Evolutionary conservation across 2,113 vertebrate species (phyloP).

Genomic region (Crypturellus undulatus): DNA sequence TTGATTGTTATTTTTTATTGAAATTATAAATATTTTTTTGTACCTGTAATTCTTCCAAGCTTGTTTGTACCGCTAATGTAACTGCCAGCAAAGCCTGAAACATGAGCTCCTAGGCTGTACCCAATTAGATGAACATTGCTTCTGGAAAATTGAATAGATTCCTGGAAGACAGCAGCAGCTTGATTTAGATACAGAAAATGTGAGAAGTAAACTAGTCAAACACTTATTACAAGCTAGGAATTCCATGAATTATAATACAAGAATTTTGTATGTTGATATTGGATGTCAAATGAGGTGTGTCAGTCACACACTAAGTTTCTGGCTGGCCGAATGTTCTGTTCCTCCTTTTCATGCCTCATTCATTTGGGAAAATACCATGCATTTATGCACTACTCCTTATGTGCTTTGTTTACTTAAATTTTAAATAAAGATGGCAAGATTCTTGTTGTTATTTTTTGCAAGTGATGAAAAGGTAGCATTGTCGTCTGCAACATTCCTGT

Average conservation of each 20-base stretch:
- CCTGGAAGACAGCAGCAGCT: conserved; percentile 77
- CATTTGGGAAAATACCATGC: neutral
- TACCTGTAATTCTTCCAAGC: conserved; percentile 96
- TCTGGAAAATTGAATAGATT: conserved; percentile 78
- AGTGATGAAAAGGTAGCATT: neutral
- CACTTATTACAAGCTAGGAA: neutral
- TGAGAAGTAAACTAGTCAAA: neutral
- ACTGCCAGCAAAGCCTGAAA: conserved; percentile 94
- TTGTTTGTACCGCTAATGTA: conserved; percentile 80
- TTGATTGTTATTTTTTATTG: neutral
- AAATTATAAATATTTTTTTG: neutral
- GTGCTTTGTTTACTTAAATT: neutral
- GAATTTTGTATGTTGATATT: neutral
- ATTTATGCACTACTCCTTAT: neutral
- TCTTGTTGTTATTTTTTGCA: neutral
- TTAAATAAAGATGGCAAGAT: neutral
- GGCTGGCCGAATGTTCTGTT: neutral
- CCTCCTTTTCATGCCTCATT: neutral
- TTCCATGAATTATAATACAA: neutral
- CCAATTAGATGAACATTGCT: conserved; percentile 91
- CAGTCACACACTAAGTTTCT: neutral
- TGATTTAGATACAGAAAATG: neutral
- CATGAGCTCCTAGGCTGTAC: conserved; percentile 96
- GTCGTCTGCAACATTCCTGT: neutral
- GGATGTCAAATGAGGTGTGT: neutral